Evolutionary conservation across 2,797 vertebrate genomes (phyloP), one percentile per base, ranked within the genome.

Genomic region (Pempheris klunzingeri): DNA sequence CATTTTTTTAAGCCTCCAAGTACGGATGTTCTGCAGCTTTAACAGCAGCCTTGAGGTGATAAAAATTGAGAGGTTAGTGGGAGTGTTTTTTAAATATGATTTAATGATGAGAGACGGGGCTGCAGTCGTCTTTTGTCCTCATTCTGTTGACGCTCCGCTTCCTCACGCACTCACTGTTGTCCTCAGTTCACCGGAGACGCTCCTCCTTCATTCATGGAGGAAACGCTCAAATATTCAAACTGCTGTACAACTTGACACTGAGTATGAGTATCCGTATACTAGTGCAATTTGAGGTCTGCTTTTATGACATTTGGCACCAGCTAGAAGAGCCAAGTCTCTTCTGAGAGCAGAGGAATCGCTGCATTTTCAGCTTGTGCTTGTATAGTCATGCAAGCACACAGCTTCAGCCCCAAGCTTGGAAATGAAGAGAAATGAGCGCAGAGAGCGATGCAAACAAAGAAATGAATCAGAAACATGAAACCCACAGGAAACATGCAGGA

Each of bases 271-370:
- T 59, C 53, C 26, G 24, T 15, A 34, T 32, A 30, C 57, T 11
- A 28, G 7, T 49, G 18, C 20, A 1, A 10, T 77, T 53, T 43
- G 8, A 71, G 20, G 15, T 60, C 46, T 74, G 39, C 74, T 77
- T 71, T 41, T 58, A 18, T 46, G 58, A 61, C 0, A 71, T 78
- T 78, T 50, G 59, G 60, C 62, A 80, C 22, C 57, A 77, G 62
- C 77, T 69, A 63, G 53, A 44, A 36, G 24, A 58, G 77, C 44
- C n/a, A 10, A 71, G 1, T 71, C 39, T 55, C 63, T 58, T 36
- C 26, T 47, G 68, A 62, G 43, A 44, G 7, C 0, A 7, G 24
- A 69, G 36, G 44, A 36, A 55, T 58, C 24, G 1, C 18, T 30
- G 17, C 36, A 7, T 52, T 41, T 64, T 58, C 12, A 49, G 55